These are phyloP conservation scores for Spinus pinus DNA, from an alignment of 2,797 vertebrate genomes.

Conservation along the genomic window DNA sequence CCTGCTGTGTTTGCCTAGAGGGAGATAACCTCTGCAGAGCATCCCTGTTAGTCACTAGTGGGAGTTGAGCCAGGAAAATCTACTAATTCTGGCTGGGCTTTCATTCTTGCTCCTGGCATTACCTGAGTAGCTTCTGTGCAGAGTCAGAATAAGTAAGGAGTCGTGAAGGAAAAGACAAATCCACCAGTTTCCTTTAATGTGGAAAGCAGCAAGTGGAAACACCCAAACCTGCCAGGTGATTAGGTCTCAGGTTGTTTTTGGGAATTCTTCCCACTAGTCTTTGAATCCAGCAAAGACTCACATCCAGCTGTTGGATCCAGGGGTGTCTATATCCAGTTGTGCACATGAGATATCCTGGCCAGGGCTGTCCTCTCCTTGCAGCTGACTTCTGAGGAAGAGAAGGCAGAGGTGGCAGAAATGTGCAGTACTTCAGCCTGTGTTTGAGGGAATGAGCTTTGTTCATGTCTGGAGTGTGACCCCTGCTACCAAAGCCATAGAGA, in stretches of 20 bases:
- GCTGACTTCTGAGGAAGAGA: neutral
- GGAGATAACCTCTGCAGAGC: neutral
- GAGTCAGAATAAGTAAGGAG: neutral
- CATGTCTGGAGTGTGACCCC: neutral
- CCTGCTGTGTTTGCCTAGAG: neutral
- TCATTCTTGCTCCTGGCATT: neutral
- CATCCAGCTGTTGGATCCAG: neutral
- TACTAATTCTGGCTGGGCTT: neutral
- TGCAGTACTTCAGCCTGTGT: neutral
- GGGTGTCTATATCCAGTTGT: neutral
- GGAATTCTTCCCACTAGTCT: neutral
- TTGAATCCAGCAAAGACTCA: neutral
- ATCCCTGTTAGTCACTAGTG: neutral
- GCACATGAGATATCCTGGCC: neutral
- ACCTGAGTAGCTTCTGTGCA: neutral
- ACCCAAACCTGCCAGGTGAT: neutral
- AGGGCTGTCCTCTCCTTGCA: neutral
- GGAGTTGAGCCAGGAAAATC: neutral
- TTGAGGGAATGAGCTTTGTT: neutral
- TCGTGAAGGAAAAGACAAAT: neutral
- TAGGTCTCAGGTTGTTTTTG: neutral
- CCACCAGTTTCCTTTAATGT: neutral
- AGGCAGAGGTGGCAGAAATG: neutral
- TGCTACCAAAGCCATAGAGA: neutral
- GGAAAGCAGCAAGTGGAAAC: neutral